A percentile compares a stretch with the other conserved stretches of the same genome.
Evolutionary conservation across 1,140 invertebrate genomes (phyloP).

Genomic region (Conopomorpha cramerella): DNA sequence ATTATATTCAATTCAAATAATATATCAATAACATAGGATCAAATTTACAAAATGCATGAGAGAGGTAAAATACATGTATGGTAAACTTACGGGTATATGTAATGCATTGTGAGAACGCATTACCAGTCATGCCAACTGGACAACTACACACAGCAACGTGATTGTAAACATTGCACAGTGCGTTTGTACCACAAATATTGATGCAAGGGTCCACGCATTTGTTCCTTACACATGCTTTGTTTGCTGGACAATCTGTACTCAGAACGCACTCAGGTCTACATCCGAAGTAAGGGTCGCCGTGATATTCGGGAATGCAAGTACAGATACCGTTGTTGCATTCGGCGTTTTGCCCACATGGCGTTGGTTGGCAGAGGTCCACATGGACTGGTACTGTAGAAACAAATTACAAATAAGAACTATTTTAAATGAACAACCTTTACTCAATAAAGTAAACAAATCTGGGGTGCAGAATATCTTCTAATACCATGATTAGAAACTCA

Average conservation of each 20-base stretch:
- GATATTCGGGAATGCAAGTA: constrained; percentile 71
- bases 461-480: too few species aligned
- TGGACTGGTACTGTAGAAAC: too few species aligned
- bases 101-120: constrained; percentile 64
- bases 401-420: too few species aligned
- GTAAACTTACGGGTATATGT: too few species aligned
- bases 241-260: constrained; percentile 69
- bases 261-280: constrained; percentile 74
- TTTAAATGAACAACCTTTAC: too few species aligned
- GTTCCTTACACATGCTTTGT: constrained; percentile 70
- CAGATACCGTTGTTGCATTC: constrained; percentile 66
- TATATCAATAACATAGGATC: too few species aligned
- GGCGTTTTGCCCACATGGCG: constrained; percentile 71
- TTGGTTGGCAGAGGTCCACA: constrained; percentile 66
- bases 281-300: constrained; percentile 61
- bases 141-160: constrained; percentile 71
- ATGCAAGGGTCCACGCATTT: constrained; percentile 77
- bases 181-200: constrained; percentile 69
- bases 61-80: too few species aligned
- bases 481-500: too few species aligned
- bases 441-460: too few species aligned
- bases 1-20: too few species aligned
- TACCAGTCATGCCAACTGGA: constrained; percentile 62
- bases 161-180: constrained; percentile 68
- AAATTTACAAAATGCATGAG: too few species aligned